Percentiles rank a stretch among this genome's conserved stretches.
Conservation (phyloP, 2,113 vertebrate genomes). For the Pterocles burchelli region DNA sequence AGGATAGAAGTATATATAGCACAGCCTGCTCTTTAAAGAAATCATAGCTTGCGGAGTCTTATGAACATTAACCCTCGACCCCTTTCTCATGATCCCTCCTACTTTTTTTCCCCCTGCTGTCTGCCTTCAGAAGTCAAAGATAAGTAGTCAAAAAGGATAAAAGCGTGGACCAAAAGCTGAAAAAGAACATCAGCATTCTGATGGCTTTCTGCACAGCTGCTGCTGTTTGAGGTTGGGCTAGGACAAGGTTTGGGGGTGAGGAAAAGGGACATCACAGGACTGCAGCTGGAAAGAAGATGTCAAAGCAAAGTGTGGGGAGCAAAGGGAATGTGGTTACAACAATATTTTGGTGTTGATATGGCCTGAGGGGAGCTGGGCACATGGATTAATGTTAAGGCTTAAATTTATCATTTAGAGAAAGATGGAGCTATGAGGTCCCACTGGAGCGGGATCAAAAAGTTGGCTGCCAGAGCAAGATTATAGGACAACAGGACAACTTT, state of each 20-base stretch:
- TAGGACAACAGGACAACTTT: background rate
- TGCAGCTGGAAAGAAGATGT: background rate
- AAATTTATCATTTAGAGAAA: background rate
- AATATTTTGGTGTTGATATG: background rate
- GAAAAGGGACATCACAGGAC: background rate
- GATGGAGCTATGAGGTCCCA: background rate
- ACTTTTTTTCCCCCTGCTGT: background rate
- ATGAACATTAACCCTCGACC: background rate
- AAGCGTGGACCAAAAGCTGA: background rate
- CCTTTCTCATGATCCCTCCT: background rate
- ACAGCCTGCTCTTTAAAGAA: background rate
- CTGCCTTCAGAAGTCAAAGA: background rate
- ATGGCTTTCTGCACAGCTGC: background rate
- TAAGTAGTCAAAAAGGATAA: conserved; percentile 25
- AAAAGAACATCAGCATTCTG: conserved; percentile 15
- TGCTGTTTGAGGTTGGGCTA: background rate
- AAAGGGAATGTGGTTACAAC: background rate
- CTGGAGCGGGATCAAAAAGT: background rate
- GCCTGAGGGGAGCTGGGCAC: background rate
- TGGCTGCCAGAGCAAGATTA: background rate
- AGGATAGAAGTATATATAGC: background rate
- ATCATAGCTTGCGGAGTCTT: background rate
- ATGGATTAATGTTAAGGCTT: background rate
- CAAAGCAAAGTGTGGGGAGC: background rate
- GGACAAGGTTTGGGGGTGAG: background rate